Conservation (phyloP, 2,888 invertebrate genomes). For the Erpobdella octoculata region DNA sequence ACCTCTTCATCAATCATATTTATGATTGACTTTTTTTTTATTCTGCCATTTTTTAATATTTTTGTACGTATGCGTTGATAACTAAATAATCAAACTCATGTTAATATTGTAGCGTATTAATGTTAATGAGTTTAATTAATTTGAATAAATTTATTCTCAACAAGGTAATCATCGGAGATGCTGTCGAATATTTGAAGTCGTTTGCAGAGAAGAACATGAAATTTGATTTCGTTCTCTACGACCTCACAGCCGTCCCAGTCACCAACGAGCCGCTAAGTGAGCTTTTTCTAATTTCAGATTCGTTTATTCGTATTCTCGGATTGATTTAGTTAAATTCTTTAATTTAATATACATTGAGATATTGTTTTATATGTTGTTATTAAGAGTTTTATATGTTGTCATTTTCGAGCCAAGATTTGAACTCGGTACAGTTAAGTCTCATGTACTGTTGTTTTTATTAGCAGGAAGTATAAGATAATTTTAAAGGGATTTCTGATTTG, state of each 20-base stretch:
- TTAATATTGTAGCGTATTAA: no score
- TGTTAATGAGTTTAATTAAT: no score
- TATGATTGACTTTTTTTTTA: no score
- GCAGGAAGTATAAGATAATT: not conserved
- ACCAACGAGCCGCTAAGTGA: slow-evolving; percentile 45
- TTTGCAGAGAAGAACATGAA: slow-evolving; percentile 64
- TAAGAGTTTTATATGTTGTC: not conserved
- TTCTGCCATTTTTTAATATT: no score
- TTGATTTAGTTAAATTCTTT: no score
- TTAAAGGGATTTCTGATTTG: not conserved
- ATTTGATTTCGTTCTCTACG: slow-evolving; percentile 86
- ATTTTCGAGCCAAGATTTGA: not conserved
- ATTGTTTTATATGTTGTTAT: not conserved
- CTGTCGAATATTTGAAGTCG: slow-evolving; percentile 57
- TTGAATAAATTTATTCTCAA: no score
- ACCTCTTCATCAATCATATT: no score
- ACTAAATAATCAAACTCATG: no score
- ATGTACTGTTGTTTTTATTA: not conserved
- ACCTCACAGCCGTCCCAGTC: slow-evolving; percentile 84
- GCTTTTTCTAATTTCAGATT: not conserved
- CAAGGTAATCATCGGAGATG: slow-evolving; percentile 64
- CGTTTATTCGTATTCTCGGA: no score
- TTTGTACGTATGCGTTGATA: no score
- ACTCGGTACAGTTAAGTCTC: no score
- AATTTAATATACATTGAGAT: no score